These are phyloP conservation scores for Nothocercus julius DNA, from an alignment of 2,113 vertebrate species.

Conservation along the genomic window DNA sequence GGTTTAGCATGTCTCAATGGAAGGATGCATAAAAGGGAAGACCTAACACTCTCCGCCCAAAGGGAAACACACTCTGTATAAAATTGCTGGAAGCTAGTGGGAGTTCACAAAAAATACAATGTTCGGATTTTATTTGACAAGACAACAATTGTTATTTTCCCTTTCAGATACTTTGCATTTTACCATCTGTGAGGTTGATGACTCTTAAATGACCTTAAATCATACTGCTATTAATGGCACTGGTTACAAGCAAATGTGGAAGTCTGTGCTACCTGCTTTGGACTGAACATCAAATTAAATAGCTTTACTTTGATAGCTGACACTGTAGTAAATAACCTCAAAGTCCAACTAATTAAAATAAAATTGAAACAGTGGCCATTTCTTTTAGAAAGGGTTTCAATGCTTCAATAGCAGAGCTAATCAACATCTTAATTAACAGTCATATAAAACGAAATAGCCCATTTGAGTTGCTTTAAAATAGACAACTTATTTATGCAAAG, in stretches of 20 bases:
- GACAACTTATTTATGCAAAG: slow-evolving; percentile 71
- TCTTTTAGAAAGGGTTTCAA: slow-evolving; percentile 60
- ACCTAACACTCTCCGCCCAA: slow-evolving; percentile 79
- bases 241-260: slow-evolving; percentile 56
- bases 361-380: slow-evolving; percentile 57
- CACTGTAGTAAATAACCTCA: slow-evolving; percentile 71
- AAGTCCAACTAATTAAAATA: slow-evolving; percentile 67
- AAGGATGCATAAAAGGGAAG: slow-evolving; percentile 80
- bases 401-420: slow-evolving; percentile 70
- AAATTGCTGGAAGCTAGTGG: slow-evolving; percentile 82
- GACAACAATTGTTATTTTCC: slow-evolving; percentile 79
- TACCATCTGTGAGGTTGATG: slow-evolving; percentile 75
- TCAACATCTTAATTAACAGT: slow-evolving; percentile 79
- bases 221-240: slow-evolving; percentile 55
- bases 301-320: slow-evolving; percentile 49
- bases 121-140: slow-evolving; percentile 78
- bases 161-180: slow-evolving; percentile 69
- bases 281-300: slow-evolving; percentile 69
- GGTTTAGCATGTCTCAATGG: slow-evolving; percentile 76
- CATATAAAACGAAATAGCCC: slow-evolving; percentile 74
- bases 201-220: slow-evolving; percentile 80
- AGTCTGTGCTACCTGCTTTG: slow-evolving; percentile 45
- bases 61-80: slow-evolving; percentile 76
- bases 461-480: slow-evolving; percentile 71
- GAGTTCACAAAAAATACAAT: slow-evolving; percentile 80